A percentile compares a stretch with the other conserved stretches of the same genome.
phyloP scores from a whole-genome alignment of 2,888 invertebrate genomes.

The Dendrolimus pini region DNA sequence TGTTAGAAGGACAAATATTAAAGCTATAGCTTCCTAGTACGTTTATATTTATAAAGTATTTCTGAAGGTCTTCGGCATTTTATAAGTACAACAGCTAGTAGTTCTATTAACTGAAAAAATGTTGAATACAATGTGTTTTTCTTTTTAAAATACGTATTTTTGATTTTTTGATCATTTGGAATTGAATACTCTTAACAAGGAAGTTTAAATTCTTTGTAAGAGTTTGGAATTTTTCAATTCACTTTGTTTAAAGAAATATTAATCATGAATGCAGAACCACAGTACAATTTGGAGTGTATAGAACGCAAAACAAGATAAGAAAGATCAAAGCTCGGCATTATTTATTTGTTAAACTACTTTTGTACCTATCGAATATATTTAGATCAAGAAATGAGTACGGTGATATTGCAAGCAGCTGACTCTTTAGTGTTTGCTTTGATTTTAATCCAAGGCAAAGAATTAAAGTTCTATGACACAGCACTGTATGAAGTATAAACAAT shows the following conservation, averaged over 20 bases:
- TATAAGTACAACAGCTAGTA: too few relatives aligned
- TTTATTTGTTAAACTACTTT: constrained; percentile 4
- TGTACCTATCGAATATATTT: constrained; percentile 1
- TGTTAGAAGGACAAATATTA: constrained; percentile 32
- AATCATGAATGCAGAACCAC: background rate
- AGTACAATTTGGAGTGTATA: background rate
- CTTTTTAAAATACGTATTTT: too few relatives aligned
- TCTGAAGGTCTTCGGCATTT: too few relatives aligned
- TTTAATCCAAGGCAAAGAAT: background rate
- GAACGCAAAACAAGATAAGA: constrained; percentile 1
- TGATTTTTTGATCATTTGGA: too few relatives aligned
- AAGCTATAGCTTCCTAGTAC: too few relatives aligned
- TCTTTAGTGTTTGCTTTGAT: background rate
- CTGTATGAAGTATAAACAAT: too few relatives aligned
- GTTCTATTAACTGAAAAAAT: too few relatives aligned
- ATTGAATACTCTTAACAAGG: too few relatives aligned
- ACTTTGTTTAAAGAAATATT: constrained; percentile 7
- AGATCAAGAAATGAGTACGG: constrained; percentile 1
- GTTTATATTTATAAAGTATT: too few relatives aligned
- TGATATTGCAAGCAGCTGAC: constrained; percentile 1
- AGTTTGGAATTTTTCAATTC: too few relatives aligned
- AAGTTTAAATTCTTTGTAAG: too few relatives aligned
- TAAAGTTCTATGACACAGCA: background rate
- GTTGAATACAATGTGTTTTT: too few relatives aligned
- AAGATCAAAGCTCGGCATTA: constrained; percentile 3